A percentile compares a stretch with the other conserved stretches of the same genome.
phyloP scores from a whole-genome alignment of 2,797 vertebrate genomes.

The Brachyalestes nurse region DNA sequence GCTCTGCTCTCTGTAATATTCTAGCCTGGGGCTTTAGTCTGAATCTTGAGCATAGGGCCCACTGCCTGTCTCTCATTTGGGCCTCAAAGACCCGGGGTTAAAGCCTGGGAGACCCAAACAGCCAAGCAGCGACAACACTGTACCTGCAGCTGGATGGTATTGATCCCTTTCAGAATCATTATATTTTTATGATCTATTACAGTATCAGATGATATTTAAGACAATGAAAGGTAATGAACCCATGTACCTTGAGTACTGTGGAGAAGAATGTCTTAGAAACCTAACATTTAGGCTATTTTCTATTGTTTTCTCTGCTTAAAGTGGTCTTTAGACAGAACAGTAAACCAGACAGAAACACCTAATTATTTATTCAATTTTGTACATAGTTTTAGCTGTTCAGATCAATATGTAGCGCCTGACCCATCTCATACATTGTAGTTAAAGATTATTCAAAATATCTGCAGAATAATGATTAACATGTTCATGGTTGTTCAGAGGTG shows the following conservation, averaged over 20 bases:
- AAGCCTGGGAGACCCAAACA: slow-evolving; percentile 20
- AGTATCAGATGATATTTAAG: too few relatives aligned
- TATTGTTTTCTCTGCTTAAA: too few relatives aligned
- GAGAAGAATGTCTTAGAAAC: too few relatives aligned
- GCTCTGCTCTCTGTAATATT: slow-evolving; percentile 61
- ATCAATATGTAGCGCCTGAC: neutral
- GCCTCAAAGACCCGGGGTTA: slow-evolving; percentile 40
- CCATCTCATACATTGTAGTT: neutral
- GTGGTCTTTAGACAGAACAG: neutral
- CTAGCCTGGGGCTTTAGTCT: slow-evolving; percentile 62
- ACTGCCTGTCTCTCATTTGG: slow-evolving; percentile 75
- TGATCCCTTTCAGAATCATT: neutral
- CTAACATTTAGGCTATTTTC: too few relatives aligned
- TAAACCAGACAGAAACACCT: neutral
- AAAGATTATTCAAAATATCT: too few relatives aligned
- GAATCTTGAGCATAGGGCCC: slow-evolving; percentile 62
- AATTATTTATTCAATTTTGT: neutral
- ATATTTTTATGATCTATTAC: too few relatives aligned
- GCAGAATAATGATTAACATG: too few relatives aligned
- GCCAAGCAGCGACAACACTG: neutral
- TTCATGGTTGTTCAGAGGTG: too few relatives aligned
- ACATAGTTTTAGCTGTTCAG: neutral
- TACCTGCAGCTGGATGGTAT: neutral
- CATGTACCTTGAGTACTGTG: too few relatives aligned
- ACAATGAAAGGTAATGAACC: too few relatives aligned